These are phyloP conservation scores for Anoplolepis gracilipes DNA, from an alignment of 1,140 invertebrate species.

Conservation along the genomic window DNA sequence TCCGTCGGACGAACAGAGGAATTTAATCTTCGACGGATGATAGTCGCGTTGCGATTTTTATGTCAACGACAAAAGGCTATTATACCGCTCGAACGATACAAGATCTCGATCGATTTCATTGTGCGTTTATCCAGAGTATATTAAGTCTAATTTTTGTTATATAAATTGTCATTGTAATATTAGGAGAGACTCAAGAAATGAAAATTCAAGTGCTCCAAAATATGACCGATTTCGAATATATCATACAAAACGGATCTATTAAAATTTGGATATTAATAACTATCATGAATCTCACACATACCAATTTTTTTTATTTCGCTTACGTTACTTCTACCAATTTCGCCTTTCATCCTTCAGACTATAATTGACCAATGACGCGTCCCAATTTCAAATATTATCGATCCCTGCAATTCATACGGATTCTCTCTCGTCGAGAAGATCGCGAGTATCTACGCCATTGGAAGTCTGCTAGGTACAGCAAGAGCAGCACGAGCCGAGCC, in stretches of 20 bases:
- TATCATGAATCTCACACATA: too few relatives aligned
- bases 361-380: background rate
- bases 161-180: background rate
- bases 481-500: slow-evolving; percentile 80
- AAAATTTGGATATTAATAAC: too few relatives aligned
- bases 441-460: slow-evolving; percentile 79
- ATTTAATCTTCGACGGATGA: slow-evolving; percentile 11
- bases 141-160: background rate
- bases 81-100: background rate
- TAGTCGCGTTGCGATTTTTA: background rate
- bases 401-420: background rate
- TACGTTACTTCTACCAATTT: background rate
- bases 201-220: background rate
- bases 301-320: background rate
- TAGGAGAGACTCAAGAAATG: background rate
- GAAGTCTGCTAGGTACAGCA: slow-evolving; percentile 81
- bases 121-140: background rate
- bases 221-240: background rate
- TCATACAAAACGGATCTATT: slow-evolving; percentile 6
- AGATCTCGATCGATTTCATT: background rate
- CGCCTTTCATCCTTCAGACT: background rate
- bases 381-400: slow-evolving; percentile 2
- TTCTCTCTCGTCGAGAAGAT: slow-evolving; percentile 31
- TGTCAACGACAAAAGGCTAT: background rate
- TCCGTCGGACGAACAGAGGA: background rate